phyloP scores from a whole-genome alignment of 2,113 vertebrate species.

The Grammomys dolichurus region DNA sequence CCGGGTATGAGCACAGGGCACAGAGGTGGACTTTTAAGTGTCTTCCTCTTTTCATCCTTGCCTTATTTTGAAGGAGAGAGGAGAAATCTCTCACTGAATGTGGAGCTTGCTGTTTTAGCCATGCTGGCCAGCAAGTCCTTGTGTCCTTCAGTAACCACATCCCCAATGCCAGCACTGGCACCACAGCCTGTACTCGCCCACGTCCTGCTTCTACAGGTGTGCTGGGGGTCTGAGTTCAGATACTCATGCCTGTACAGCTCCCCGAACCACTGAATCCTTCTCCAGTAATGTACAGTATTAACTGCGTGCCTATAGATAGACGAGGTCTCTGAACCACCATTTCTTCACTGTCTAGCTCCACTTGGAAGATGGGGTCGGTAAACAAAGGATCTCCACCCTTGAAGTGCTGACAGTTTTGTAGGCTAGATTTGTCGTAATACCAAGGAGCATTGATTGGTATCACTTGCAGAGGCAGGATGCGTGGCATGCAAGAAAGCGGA shows the following conservation, averaged over 20 bases:
- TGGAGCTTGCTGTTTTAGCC: background rate
- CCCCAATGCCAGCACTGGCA: background rate
- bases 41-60: background rate
- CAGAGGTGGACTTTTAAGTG: background rate
- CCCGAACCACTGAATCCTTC: background rate
- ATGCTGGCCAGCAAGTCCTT: background rate
- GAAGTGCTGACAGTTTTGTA: background rate
- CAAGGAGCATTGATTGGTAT: background rate
- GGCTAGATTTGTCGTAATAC: background rate
- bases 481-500: background rate
- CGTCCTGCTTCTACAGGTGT: background rate
- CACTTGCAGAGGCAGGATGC: background rate
- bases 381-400: background rate
- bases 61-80: background rate
- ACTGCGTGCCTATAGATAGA: fast-evolving
- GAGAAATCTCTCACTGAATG: background rate
- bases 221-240: background rate
- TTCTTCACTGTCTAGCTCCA: background rate
- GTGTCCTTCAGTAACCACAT: background rate
- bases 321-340: background rate
- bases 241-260: background rate
- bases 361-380: background rate
- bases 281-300: background rate
- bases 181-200: background rate
- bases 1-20: background rate